Percentiles rank a stretch among this genome's conserved stretches.
Evolutionary conservation across 2,797 vertebrate genomes (phyloP).

Genomic region (Gallirallus australis): DNA sequence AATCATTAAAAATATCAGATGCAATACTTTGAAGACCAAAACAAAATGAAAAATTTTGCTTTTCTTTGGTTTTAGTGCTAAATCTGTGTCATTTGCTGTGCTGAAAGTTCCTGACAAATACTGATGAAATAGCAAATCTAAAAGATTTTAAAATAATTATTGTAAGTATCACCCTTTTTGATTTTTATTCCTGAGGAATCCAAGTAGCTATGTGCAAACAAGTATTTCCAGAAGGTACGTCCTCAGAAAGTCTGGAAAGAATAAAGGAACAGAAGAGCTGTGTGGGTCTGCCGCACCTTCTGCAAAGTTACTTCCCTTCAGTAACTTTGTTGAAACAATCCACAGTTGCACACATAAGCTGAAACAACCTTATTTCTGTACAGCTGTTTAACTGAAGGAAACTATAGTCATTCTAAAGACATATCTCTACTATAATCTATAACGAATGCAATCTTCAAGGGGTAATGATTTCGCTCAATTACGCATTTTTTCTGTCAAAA

Average conservation of each 20-base stretch:
- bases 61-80: not conserved
- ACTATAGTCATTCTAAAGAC: not conserved
- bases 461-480: constrained; percentile 71
- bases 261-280: not conserved
- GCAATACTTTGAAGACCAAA: constrained; percentile 45
- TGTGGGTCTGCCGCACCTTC: not conserved
- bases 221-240: not conserved
- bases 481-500: constrained; percentile 53
- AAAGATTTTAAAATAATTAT: not conserved
- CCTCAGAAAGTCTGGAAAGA: not conserved
- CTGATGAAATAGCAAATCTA: not conserved
- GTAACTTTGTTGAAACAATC: not conserved
- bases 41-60: not conserved
- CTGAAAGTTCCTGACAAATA: not conserved
- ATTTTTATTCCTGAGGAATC: not conserved
- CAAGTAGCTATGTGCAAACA: not conserved
- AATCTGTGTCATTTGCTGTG: not conserved
- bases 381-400: not conserved
- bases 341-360: not conserved
- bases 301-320: not conserved
- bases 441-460: constrained; percentile 55
- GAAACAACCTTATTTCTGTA: not conserved
- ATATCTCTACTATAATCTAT: constrained; percentile 23
- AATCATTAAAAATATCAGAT: not conserved
- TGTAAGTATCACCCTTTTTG: not conserved